Percentiles rank a stretch among this genome's conserved stretches.
Conservation (phyloP, 2,797 vertebrate species). For the Scleropages formosus region DNA sequence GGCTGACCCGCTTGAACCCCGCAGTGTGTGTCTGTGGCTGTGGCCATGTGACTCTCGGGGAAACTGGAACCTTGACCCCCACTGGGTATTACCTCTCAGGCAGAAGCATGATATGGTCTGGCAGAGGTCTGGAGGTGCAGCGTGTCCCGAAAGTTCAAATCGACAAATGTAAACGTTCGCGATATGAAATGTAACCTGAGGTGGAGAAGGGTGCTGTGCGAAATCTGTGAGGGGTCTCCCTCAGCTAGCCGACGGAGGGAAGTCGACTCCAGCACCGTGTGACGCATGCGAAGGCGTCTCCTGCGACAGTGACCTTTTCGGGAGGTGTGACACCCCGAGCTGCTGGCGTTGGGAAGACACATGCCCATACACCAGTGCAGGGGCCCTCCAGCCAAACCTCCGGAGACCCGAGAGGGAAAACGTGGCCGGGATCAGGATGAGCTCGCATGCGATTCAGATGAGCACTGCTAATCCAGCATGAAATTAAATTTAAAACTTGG, state of each 20-base stretch:
- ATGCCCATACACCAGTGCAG: neutral
- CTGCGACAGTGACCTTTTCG: slow-evolving; percentile 48
- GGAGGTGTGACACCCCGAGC: slow-evolving; percentile 44
- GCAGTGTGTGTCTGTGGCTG: slow-evolving; percentile 2
- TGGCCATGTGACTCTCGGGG: slow-evolving; percentile 6
- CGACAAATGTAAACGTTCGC: neutral
- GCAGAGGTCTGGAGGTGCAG: neutral
- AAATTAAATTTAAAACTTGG: slow-evolving; percentile 73
- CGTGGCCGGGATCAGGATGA: slow-evolving; percentile 60
- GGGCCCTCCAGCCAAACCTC: slow-evolving; percentile 43
- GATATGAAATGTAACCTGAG: neutral
- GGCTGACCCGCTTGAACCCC: neutral
- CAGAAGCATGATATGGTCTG: neutral
- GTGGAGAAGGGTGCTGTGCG: neutral
- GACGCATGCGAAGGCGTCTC: neutral
- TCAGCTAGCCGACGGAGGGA: neutral
- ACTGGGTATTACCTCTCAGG: neutral
- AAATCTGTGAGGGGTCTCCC: neutral
- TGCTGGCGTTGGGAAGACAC: slow-evolving; percentile 46
- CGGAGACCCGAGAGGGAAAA: slow-evolving; percentile 56
- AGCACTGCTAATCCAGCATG: slow-evolving; percentile 68
- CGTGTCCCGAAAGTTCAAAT: neutral
- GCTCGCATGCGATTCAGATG: slow-evolving; percentile 67
- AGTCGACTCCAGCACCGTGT: neutral
- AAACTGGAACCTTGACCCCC: neutral